phyloP scores from a whole-genome alignment of 2,797 vertebrate genomes.

The Salmo trutta region DNA sequence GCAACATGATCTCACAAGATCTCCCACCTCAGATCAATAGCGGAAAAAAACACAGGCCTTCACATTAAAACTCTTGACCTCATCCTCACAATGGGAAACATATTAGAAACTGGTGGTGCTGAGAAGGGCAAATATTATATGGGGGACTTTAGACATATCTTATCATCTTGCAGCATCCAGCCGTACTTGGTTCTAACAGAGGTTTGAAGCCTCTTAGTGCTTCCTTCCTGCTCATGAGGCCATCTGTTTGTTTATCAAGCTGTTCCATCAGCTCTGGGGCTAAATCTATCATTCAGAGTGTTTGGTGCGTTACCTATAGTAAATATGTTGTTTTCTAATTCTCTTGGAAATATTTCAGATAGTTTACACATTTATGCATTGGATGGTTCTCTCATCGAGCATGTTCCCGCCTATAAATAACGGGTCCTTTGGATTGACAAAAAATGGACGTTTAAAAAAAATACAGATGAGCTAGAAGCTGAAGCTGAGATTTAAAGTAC shows the following conservation, averaged over 20 bases:
- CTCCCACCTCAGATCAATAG: neutral
- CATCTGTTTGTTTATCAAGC: neutral
- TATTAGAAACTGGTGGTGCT: neutral
- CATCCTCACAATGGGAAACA: neutral
- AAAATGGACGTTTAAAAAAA: neutral
- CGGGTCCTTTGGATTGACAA: too few species aligned
- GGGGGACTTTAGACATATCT: neutral
- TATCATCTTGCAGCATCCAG: neutral
- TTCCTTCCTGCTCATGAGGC: neutral
- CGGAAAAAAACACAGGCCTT: conserved; percentile 4
- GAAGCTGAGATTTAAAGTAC: too few species aligned
- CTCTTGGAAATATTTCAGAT: neutral
- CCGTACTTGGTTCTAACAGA: neutral
- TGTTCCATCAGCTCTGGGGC: neutral
- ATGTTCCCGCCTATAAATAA: too few species aligned
- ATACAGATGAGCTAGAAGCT: too few species aligned
- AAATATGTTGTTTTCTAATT: too few species aligned
- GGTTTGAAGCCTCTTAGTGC: neutral
- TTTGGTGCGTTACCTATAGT: too few species aligned
- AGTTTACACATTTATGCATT: too few species aligned
- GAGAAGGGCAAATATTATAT: neutral
- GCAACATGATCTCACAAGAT: neutral
- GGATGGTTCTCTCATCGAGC: too few species aligned
- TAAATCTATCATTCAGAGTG: neutral
- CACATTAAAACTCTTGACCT: neutral